Base-by-base conservation (phyloP, 2,113 vertebrate genomes). In the Megaptera novaeangliae region DNA sequence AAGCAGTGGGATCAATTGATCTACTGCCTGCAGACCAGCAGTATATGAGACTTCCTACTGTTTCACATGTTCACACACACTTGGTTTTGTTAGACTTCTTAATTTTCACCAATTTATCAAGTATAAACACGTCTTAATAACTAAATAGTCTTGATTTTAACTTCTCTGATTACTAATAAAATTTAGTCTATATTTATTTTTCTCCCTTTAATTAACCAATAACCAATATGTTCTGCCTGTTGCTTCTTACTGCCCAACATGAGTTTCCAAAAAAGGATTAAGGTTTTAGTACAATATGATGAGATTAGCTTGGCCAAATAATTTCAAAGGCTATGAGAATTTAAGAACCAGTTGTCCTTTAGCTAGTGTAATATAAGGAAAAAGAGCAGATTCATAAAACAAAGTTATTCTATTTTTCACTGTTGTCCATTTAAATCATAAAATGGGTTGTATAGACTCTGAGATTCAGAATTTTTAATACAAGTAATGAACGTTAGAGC, bases 241-340 rank as follows among this genome's bases (percentile, higher is more conserved):
- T 96, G 27, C 77, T 96, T 94, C 83, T 96, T 36, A 78, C 5
- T 93, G 41, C 77, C 36, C 75, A 96, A n/a, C 18, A 39, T 25
- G 7, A 9, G 13, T 57, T 96, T 91, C 34, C 5, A 88, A 34
- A 3, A 90, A 9, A 39, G 25, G 74, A 74, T n/a, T 29, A 88
- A 93, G 8, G n/a, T 36, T 68, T 36, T 27, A 36, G 49, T 92
- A 66, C 36, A 57, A 31, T 68, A 72, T 78, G 17, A 39, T 17
- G 31, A n/a, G 66, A 78, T 72, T 80, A 81, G 10, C 44, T 44
- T 20, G 8, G 18, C 17, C 41, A 94, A 68, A 17, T 94, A 71
- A 78, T 85, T 91, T 21, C 46, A 11, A 72, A 95, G 10, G 12
- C 41, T 34, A 55, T 64, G n/a, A 80, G n/a, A 74, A 80, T 88